Evolutionary conservation across 2,888 invertebrate genomes (phyloP).

Genomic region (Hemaris fuciformis): DNA sequence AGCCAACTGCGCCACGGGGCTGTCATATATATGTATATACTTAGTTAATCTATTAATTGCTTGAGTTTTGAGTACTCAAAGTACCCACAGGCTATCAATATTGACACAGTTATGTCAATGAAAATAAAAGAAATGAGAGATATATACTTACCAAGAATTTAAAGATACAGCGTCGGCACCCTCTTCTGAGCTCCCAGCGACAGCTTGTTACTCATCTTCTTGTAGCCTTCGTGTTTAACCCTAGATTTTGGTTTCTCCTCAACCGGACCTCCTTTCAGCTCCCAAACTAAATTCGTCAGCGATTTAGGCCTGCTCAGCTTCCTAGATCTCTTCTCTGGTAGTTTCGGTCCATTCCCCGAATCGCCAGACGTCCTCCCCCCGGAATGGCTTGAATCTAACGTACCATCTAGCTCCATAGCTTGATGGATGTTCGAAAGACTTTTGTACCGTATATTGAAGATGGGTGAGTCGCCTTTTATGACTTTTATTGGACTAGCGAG

Average conservation of each 20-base stretch:
- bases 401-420: constrained; percentile 89
- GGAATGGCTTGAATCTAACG: constrained; percentile 94
- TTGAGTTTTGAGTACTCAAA: too few relatives aligned
- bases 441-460: constrained; percentile 88
- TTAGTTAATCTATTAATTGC: too few relatives aligned
- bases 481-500: constrained; percentile 74
- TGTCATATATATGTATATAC: too few relatives aligned
- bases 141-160: constrained; percentile 62
- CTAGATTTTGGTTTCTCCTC: constrained; percentile 78
- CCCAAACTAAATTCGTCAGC: constrained; percentile 93
- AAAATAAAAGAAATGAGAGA: too few relatives aligned
- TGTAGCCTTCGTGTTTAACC: constrained; percentile 75
- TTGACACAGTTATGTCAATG: too few relatives aligned
- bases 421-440: constrained; percentile 87
- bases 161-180: constrained; percentile 82
- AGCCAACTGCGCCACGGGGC: too few relatives aligned
- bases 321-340: constrained; percentile 91
- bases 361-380: constrained; percentile 93
- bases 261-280: constrained; percentile 79
- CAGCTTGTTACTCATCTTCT: constrained; percentile 77
- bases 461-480: constrained; percentile 86
- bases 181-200: constrained; percentile 79
- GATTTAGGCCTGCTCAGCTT: constrained; percentile 92
- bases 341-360: constrained; percentile 88
- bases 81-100: too few relatives aligned